A percentile compares a stretch with the other conserved stretches of the same genome.
Evolutionary conservation across 2,797 vertebrate species (phyloP).

Genomic region (Semotilus atromaculatus): DNA sequence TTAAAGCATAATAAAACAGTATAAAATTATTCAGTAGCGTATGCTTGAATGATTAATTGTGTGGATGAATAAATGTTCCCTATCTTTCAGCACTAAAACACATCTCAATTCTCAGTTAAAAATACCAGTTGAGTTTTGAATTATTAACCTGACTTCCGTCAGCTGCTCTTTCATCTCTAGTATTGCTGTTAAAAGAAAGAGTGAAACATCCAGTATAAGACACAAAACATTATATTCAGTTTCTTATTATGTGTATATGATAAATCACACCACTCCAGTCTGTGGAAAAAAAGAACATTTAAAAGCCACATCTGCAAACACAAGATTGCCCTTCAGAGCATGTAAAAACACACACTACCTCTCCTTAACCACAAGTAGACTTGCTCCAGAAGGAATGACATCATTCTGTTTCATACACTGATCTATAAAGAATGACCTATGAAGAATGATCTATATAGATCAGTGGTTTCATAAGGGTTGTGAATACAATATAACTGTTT

Average conservation of each 20-base stretch:
- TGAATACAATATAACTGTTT: constrained; percentile 3
- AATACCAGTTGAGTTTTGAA: background rate
- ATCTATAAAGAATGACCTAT: too few species aligned
- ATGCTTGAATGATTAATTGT: background rate
- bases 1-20: background rate
- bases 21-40: background rate
- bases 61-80: background rate
- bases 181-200: background rate
- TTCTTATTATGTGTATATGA: background rate
- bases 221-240: background rate
- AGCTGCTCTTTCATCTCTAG: background rate
- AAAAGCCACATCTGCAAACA: background rate
- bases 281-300: accelerated
- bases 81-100: background rate
- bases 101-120: background rate
- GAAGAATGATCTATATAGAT: too few species aligned
- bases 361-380: background rate
- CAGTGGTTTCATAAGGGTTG: too few species aligned
- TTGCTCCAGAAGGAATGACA: background rate
- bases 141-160: background rate
- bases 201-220: background rate
- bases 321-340: background rate
- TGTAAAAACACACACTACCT: background rate
- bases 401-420: background rate
- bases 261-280: background rate